Conservation (phyloP, 1,140 invertebrate genomes). For the Hestina assimilis region DNA sequence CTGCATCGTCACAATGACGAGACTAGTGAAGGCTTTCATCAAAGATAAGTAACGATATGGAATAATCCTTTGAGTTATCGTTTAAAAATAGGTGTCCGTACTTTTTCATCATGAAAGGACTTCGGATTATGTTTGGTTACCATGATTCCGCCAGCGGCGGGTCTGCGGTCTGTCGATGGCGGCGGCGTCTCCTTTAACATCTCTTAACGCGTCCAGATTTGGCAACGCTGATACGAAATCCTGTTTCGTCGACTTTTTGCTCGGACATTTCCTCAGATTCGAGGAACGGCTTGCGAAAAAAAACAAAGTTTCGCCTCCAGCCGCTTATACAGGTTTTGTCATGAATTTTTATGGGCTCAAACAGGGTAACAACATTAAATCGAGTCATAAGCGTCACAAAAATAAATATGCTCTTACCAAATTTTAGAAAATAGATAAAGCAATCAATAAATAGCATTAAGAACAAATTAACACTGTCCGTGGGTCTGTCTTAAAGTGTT, state of each 20-base stretch:
- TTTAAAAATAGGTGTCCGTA: constrained; percentile 19
- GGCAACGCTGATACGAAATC: constrained; percentile 71
- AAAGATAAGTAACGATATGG: constrained; percentile 31
- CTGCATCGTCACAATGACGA: constrained; percentile 32
- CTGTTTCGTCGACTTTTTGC: constrained; percentile 72
- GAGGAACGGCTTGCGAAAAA: constrained; percentile 66
- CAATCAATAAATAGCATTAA: no score
- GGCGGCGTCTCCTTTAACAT: constrained; percentile 69
- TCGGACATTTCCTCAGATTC: constrained; percentile 71
- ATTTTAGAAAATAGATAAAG: neutral
- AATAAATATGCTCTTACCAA: constrained; percentile 26
- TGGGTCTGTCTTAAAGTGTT: no score
- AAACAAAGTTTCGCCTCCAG: constrained; percentile 64
- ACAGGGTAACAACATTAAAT: constrained; percentile 60
- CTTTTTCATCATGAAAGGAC: constrained; percentile 29
- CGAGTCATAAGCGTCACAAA: constrained; percentile 50
- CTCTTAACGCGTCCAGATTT: constrained; percentile 75
- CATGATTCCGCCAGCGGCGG: constrained; percentile 40
- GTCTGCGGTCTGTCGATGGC: constrained; percentile 34
- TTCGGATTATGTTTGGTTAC: constrained; percentile 41
- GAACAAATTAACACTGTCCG: no score
- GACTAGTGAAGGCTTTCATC: constrained; percentile 20
- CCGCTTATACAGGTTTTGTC: constrained; percentile 73
- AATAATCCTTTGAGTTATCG: constrained; percentile 28
- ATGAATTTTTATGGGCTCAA: constrained; percentile 71